Evolutionary conservation across 2,797 vertebrate species (phyloP).

Genomic region (Rhinophrynus dorsalis): DNA sequence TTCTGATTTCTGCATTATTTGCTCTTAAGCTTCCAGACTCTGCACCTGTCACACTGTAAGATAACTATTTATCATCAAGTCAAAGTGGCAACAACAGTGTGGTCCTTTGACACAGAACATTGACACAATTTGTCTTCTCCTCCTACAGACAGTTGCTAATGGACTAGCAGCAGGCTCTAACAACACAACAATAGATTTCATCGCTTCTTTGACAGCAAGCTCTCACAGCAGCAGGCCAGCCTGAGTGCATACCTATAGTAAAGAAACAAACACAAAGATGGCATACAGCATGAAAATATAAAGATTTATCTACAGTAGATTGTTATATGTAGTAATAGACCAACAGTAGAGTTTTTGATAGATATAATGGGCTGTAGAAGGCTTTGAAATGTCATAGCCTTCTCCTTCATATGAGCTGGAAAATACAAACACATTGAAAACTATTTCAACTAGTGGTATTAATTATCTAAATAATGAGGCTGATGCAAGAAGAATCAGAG

Average conservation of each 20-base stretch:
- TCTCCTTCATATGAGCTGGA: background rate
- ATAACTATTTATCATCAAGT: conserved; percentile 93
- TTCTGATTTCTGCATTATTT: conserved; percentile 81
- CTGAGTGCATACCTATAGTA: conserved; percentile 37
- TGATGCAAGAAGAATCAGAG: too few species aligned
- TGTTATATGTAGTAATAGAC: conserved; percentile 13
- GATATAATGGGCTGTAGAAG: conserved; percentile 10
- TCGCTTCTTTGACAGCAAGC: conserved; percentile 38
- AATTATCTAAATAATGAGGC: too few species aligned
- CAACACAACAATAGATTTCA: conserved; percentile 65
- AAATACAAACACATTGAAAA: background rate
- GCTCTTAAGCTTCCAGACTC: conserved; percentile 78
- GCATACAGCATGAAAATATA: conserved; percentile 1
- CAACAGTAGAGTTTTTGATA: conserved; percentile 31
- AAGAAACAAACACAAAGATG: conserved; percentile 26
- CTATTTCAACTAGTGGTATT: too few species aligned
- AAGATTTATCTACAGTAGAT: conserved; percentile 27
- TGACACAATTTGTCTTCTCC: conserved; percentile 92
- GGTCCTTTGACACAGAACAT: conserved; percentile 93
- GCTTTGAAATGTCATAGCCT: conserved; percentile 5
- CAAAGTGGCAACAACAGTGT: conserved; percentile 90
- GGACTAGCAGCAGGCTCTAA: conserved; percentile 72
- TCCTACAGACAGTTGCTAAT: conserved; percentile 87
- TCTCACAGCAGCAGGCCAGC: conserved; percentile 28
- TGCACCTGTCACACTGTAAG: conserved; percentile 90